Conservation (phyloP, 2,888 invertebrate species). For the Pinctada fucata region DNA sequence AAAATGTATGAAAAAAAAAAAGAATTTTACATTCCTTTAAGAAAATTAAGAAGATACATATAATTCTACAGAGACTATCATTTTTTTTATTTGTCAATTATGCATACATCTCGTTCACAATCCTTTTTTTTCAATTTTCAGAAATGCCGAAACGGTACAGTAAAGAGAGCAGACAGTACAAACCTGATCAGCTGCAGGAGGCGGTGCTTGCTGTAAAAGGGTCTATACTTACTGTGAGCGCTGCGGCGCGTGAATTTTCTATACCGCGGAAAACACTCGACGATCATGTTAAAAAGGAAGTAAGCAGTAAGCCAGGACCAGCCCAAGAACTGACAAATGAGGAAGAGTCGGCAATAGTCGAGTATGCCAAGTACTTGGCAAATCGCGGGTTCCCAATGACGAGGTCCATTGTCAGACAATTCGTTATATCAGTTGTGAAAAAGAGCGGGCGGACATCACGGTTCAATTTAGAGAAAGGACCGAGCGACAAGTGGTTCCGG, state of each 20-base stretch:
- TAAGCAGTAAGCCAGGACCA: slow-evolving; percentile 2
- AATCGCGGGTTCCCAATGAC: slow-evolving; percentile 19
- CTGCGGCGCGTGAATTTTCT: background rate
- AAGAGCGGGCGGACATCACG: background rate
- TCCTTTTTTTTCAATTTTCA: too few species aligned
- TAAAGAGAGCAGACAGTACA: background rate
- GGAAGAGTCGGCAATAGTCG: background rate
- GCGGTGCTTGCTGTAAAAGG: background rate
- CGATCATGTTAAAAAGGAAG: background rate
- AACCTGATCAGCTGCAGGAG: background rate
- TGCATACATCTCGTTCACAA: too few species aligned
- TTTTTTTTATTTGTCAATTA: too few species aligned
- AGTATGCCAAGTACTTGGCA: slow-evolving; percentile 13
- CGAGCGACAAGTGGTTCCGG: slow-evolving; percentile 25
- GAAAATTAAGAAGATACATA: too few species aligned
- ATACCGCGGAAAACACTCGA: background rate
- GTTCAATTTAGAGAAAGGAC: slow-evolving; percentile 25
- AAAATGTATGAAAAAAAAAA: too few species aligned
- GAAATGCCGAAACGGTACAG: too few species aligned
- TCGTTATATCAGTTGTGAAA: background rate
- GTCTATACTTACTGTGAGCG: background rate
- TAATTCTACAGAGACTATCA: too few species aligned
- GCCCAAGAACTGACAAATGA: background rate
- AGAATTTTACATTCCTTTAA: too few species aligned
- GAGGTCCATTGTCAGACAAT: background rate